phyloP scores from a whole-genome alignment of 2,888 invertebrate genomes.

The Molanna angustata region DNA sequence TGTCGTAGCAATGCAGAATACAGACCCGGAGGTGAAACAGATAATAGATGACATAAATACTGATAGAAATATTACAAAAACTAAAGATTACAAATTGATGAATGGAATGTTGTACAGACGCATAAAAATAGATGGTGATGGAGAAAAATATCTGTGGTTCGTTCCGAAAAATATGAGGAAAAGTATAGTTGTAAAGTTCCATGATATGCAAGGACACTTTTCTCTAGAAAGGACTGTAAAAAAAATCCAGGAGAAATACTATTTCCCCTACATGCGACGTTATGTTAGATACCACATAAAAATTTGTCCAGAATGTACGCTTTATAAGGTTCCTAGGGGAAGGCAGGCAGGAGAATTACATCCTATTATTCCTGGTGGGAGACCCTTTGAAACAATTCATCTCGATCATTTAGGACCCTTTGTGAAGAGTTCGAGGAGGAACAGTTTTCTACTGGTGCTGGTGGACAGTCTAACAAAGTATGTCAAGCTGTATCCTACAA shows the following conservation, averaged over 20 bases:
- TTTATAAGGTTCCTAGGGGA: not conserved
- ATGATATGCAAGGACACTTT: not conserved
- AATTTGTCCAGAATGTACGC: not conserved
- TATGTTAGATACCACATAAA: conserved; percentile 1
- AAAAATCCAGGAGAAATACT: not conserved
- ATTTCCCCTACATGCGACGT: not conserved
- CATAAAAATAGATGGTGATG: not conserved
- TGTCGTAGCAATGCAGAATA: not conserved
- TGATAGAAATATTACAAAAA: not conserved
- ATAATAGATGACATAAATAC: no score
- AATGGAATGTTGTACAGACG: not conserved
- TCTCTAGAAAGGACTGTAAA: not conserved
- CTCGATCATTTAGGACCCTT: not conserved
- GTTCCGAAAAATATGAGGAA: not conserved
- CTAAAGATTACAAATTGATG: not conserved
- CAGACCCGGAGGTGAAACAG: no score
- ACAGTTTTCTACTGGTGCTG: not conserved
- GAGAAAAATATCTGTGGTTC: not conserved
- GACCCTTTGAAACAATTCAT: not conserved
- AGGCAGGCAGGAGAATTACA: not conserved
- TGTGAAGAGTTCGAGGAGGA: conserved; percentile 1
- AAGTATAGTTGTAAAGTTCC: not conserved
- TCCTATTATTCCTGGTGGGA: not conserved
- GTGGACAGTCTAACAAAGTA: not conserved
- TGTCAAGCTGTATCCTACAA: not conserved